Percentiles rank a stretch among this genome's conserved stretches.
These are phyloP conservation scores for Goniozus legneri DNA, from an alignment of 1,140 invertebrate genomes.

Conservation along the genomic window DNA sequence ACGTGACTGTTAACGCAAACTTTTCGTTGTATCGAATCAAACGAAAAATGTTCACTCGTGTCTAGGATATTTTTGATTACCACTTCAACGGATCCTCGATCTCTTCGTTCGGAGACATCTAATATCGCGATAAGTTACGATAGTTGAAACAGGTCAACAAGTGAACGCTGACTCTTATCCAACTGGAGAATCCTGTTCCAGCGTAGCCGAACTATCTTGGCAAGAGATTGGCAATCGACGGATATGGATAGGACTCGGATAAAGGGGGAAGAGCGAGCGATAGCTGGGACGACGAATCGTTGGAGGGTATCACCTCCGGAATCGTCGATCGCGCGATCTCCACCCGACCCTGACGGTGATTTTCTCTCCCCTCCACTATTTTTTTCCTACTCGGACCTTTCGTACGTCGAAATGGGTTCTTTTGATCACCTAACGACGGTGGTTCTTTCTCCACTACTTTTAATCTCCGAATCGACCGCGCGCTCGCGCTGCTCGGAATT, in stretches of 20 bases:
- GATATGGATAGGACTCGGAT: too few species aligned
- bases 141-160: slow-evolving; percentile 42
- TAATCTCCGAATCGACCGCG: slow-evolving; percentile 17
- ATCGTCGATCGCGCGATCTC: neutral
- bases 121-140: slow-evolving; percentile 36
- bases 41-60: too few species aligned
- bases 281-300: neutral
- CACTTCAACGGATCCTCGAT: too few species aligned
- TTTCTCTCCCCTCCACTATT: neutral
- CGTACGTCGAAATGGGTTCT: slow-evolving; percentile 9
- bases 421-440: slow-evolving; percentile 20
- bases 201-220: slow-evolving; percentile 24
- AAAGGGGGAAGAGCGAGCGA: too few species aligned
- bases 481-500: too few species aligned
- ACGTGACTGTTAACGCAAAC: too few species aligned
- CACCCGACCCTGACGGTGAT: neutral
- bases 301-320: neutral
- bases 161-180: slow-evolving; percentile 45
- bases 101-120: too few species aligned
- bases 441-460: too few species aligned
- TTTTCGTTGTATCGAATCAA: too few species aligned
- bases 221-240: slow-evolving; percentile 40
- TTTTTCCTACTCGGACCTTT: neutral
- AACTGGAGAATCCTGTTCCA: slow-evolving; percentile 32
- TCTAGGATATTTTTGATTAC: too few species aligned